A percentile compares a stretch with the other conserved stretches of the same genome.
phyloP scores from a whole-genome alignment of 2,888 invertebrate genomes.

The Melangyna quadrimaculata region DNA sequence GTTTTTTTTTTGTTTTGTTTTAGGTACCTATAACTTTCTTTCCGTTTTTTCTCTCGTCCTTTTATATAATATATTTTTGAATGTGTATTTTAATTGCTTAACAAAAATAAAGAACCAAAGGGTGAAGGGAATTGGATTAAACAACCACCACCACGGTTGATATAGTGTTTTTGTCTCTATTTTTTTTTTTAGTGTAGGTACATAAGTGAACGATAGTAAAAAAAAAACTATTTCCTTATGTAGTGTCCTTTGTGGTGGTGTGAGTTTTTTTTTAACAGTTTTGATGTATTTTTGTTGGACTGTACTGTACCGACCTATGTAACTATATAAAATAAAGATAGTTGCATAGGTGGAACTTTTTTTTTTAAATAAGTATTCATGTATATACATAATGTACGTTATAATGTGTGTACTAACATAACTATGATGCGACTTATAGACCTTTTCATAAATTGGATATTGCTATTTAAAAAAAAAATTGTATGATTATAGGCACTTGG shows the following conservation, averaged over 20 bases:
- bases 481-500: too few relatives aligned
- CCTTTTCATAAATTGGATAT: too few relatives aligned
- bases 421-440: too few relatives aligned
- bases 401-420: too few relatives aligned
- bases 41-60: not conserved
- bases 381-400: too few relatives aligned
- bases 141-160: conserved; percentile 3
- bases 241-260: conserved; percentile 27
- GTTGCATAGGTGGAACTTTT: not conserved
- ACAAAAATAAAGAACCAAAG: conserved; percentile 3
- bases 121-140: not conserved
- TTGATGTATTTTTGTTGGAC: not conserved
- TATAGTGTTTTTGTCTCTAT: not conserved
- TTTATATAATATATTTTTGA: conserved; percentile 15
- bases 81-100: conserved; percentile 50
- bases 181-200: conserved; percentile 38
- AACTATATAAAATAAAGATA: not conserved
- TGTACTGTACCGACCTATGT: not conserved
- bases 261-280: conserved; percentile 15
- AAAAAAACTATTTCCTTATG: conserved; percentile 24
- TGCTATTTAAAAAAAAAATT: too few relatives aligned
- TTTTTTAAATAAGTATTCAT: too few relatives aligned
- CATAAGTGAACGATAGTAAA: conserved; percentile 7
- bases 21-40: not conserved
- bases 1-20: conserved; percentile 11